Base-by-base conservation (phyloP, 2,888 invertebrate genomes). In the Scaptomyza parva region DNA sequence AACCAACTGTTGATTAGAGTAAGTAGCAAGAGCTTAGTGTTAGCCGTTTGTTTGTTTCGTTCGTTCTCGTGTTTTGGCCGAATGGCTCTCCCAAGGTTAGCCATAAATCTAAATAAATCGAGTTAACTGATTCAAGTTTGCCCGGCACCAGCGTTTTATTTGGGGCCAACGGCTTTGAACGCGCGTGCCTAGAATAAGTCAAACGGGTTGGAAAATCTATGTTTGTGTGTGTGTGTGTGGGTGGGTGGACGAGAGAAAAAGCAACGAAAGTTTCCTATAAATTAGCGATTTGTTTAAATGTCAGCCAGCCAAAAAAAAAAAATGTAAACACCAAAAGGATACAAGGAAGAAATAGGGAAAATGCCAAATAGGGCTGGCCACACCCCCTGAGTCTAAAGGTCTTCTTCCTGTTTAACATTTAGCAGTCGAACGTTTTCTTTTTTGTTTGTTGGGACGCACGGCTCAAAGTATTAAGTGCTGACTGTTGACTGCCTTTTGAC, bases 1-100 rank as follows among this genome's bases (percentile, higher is more conserved):
- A 98, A 93, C 94, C 96, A 96, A 92, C 97, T 96, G 76, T 62
- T 80, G 70, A 75, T 66, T 63, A 78, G 44, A 45, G 75, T 35
- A 48, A 58, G 62, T 66, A 65, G 53, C 5, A 44, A 14, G 22
- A 24, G 57, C 22, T 63, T 39, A 50, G 40, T 47, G 37, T 26
- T 37, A 44, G 33, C 41, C 35, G 44, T 45, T 59, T 33, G 11
- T 41, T 43, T 17, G 28, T 9, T 28, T 28, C 9, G 1, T 28
- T 28, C 2, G 26, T 7, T 2, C 5, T 2, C 5, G 22, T 22
- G 22, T 26, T 61, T 33, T 44, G 47, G 53, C 20, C 35, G 11
- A 57, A 2, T 35, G 41, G 44, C 35, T 26, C 55, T 53, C 40
- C 55, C 63, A 68, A 61, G 58, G 55, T 37, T 48, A 59, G 50